Evolutionary conservation across 1,140 invertebrate genomes (phyloP), one percentile per base, ranked within the genome.

Genomic region (Nasonia vitripennis): DNA sequence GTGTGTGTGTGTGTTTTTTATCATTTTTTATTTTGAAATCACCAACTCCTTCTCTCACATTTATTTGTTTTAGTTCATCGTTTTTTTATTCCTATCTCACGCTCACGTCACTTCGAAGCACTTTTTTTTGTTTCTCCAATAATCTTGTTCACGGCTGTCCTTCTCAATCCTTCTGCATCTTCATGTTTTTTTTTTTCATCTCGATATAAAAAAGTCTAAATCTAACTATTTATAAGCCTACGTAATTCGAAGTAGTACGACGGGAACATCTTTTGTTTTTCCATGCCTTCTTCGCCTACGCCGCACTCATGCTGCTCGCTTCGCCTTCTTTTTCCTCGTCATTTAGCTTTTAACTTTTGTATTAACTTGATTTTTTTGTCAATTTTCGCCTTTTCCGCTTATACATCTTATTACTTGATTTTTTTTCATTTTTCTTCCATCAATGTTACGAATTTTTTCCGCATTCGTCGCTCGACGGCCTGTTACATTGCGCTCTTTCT

Each of bases 121-220:
- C 75, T 62, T 34, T 73, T 62, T 73, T 73, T 79, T 73, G 27
- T 73, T 73, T 78, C 17, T 73, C 34, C 17, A 34, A 34, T 73
- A 62, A 62, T 62, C 27, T n/a, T 77, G 27, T 45, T 82, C 48
- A 12, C 12, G 2, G 20, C 67, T 75, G 2, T 67, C 34, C 45
- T 48, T 48, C 10, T 17, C 6, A n/a, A 27, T 68, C 31, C 62
- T 34, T 83, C n/a, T 20, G 10, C 68, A 62, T 62, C 55, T 20
- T 62, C 5, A 45, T 45, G 6, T 75, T 83, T 71, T 20, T 80
- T 79, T 83, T 71, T 20, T 80, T 79, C 73, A 70, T 34, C 78
- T 75, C 81, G 14, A 86, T 89, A 87, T 89, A 87, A 89, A 89
- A 86, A 89, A 87, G 87, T 79, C 87, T 51, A 81, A 89, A 87